Conservation (phyloP, 2,888 invertebrate genomes). For the Gymnoscelis rufifasciata region DNA sequence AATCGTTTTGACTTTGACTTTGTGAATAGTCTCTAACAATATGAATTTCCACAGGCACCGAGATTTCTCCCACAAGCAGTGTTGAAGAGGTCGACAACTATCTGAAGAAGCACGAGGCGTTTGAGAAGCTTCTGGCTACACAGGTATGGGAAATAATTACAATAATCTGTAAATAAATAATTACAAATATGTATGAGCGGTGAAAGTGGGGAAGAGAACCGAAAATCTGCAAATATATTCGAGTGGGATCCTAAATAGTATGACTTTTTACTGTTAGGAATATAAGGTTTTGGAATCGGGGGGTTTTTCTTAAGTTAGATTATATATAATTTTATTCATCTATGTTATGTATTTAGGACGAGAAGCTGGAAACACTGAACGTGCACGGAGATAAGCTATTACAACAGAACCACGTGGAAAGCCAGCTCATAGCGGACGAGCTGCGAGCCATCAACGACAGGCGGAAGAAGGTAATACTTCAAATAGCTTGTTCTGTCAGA, state of each 20-base stretch:
- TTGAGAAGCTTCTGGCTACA: constrained; percentile 92
- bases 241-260: too few species aligned
- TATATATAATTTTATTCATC: too few species aligned
- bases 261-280: too few species aligned
- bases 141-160: too few species aligned
- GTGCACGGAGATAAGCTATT: constrained; percentile 92
- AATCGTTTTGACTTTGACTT: too few species aligned
- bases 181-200: too few species aligned
- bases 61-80: constrained; percentile 83
- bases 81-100: constrained; percentile 94
- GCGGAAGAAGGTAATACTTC: constrained; percentile 82
- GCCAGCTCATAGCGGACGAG: constrained; percentile 86
- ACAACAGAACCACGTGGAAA: constrained; percentile 94
- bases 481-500: too few species aligned
- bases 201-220: too few species aligned
- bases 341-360: constrained; percentile 80
- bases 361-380: constrained; percentile 88
- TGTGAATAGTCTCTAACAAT: background rate
- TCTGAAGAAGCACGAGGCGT: constrained; percentile 95
- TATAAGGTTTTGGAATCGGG: too few species aligned
- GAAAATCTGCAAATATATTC: too few species aligned
- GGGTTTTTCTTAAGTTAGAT: too few species aligned
- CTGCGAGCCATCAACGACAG: constrained; percentile 86
- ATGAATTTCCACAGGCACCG: constrained; percentile 67
- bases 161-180: too few species aligned